A percentile compares a stretch with the other conserved stretches of the same genome.
phyloP scores from a whole-genome alignment of 2,888 invertebrate genomes.

The Tanypteryx hageni region DNA sequence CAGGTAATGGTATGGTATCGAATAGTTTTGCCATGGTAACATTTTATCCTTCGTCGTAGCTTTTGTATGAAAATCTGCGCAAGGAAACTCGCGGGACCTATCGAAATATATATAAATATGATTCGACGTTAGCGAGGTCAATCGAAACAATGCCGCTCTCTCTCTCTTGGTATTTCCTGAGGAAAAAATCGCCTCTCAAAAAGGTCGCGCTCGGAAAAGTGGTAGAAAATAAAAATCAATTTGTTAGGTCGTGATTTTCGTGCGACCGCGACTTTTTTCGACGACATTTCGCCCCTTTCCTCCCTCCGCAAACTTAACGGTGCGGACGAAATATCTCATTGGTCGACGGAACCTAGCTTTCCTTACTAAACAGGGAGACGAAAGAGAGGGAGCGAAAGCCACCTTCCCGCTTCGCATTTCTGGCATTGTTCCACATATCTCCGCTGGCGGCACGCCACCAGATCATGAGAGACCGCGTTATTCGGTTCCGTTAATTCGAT shows the following conservation, averaged over 20 bases:
- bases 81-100: too few species aligned
- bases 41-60: too few species aligned
- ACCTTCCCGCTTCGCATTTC: slow-evolving; percentile 2
- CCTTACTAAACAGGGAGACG: not conserved
- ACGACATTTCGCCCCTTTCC: not conserved
- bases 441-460: not conserved
- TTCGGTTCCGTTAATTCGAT: slow-evolving; percentile 39
- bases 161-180: too few species aligned
- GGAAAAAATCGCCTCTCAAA: too few species aligned
- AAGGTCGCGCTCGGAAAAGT: too few species aligned
- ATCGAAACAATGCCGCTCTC: too few species aligned
- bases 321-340: not conserved
- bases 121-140: too few species aligned
- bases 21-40: too few species aligned
- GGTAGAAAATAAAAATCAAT: not conserved
- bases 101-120: too few species aligned
- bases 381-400: not conserved
- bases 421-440: slow-evolving; percentile 40
- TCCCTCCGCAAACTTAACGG: not conserved
- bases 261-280: not conserved
- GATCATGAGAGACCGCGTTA: slow-evolving; percentile 32
- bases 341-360: not conserved
- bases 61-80: too few species aligned
- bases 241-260: not conserved
- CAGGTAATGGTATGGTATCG: too few species aligned